Percentiles rank a stretch among this genome's conserved stretches.
Conservation (phyloP, 2,797 vertebrate species). For the Alectoris magna region DNA sequence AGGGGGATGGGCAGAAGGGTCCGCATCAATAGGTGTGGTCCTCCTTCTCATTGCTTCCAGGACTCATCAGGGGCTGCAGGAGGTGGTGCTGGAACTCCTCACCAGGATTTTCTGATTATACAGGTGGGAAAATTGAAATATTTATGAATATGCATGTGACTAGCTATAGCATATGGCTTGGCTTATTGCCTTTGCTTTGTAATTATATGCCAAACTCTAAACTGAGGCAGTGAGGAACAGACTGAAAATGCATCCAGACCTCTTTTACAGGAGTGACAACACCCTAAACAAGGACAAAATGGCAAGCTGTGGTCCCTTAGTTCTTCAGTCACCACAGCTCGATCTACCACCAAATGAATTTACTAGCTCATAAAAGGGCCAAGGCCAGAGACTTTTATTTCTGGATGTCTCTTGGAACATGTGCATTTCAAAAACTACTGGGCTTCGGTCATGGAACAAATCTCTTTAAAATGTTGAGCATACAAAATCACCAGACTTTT, state of each 20-base stretch:
- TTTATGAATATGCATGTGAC: background rate
- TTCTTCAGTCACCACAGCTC: background rate
- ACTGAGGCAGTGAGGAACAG: background rate
- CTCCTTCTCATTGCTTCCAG: background rate
- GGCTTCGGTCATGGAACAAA: background rate
- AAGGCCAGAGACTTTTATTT: background rate
- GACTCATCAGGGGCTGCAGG: background rate
- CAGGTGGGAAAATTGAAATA: background rate
- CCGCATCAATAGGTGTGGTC: background rate
- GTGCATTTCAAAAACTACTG: background rate
- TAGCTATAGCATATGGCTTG: background rate
- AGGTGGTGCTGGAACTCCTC: background rate
- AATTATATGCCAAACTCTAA: background rate
- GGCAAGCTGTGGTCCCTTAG: background rate
- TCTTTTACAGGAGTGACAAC: background rate
- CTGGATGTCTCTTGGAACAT: background rate
- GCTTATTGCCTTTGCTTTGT: background rate
- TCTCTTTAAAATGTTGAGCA: background rate
- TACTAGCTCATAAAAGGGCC: background rate
- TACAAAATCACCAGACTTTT: background rate
- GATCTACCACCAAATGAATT: background rate
- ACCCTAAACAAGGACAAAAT: background rate
- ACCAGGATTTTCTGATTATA: background rate
- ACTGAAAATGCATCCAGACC: background rate
- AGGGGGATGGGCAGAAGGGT: background rate